Conservation (phyloP, 1,140 invertebrate species). For the Cotesia chilonis region DNA sequence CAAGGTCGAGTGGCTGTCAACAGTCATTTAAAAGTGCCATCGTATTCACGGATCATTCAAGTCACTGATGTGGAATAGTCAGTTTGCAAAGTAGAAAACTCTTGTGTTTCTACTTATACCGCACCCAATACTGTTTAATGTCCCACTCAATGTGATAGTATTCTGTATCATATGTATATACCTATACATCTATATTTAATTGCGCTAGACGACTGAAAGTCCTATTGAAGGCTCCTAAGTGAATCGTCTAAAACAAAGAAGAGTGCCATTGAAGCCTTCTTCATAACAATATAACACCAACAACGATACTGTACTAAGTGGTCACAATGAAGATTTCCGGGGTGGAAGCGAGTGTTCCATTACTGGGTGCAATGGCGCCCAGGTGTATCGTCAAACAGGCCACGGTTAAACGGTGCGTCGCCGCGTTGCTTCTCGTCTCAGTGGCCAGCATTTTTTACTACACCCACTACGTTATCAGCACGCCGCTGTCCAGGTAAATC, state of each 20-base stretch:
- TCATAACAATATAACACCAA: not conserved
- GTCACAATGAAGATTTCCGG: conserved; percentile 59
- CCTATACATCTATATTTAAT: too few species aligned
- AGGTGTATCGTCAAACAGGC: conserved; percentile 72
- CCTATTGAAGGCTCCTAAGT: conserved; percentile 2
- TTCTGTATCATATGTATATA: conserved; percentile 2
- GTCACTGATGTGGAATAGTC: conserved; percentile 18
- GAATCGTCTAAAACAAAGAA: not conserved
- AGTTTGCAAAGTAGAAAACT: not conserved
- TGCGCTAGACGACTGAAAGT: conserved; percentile 16
- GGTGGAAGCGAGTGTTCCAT: conserved; percentile 59
- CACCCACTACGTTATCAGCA: conserved; percentile 76
- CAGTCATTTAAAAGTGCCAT: conserved; percentile 12
- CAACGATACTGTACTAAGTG: conserved; percentile 13
- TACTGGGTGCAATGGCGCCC: conserved; percentile 59
- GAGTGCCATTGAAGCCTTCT: not conserved
- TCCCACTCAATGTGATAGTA: not conserved
- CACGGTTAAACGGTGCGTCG: conserved; percentile 77
- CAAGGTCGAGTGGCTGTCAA: conserved; percentile 2
- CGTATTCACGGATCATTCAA: conserved; percentile 4
- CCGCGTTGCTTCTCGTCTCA: conserved; percentile 72
- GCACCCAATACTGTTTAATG: too few species aligned
- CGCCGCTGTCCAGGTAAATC: conserved; percentile 75
- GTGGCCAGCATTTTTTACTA: conserved; percentile 78
- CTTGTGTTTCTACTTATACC: not conserved